Conservation (phyloP, 2,888 invertebrate species). For the Campaea margaritaria region DNA sequence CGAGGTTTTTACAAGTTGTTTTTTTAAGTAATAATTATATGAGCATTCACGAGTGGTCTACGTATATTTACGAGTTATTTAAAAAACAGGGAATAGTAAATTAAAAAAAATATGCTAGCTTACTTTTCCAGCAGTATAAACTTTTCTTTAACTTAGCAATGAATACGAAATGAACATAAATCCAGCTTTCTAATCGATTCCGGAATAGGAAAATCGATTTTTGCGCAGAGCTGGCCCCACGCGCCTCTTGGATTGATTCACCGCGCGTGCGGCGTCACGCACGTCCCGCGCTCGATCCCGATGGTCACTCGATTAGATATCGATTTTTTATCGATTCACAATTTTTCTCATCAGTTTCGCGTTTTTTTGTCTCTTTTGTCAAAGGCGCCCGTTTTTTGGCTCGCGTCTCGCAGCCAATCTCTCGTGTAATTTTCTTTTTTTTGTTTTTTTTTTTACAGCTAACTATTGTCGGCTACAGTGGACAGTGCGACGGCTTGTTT, state of each 20-base stretch:
- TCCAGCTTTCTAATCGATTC: conserved; percentile 43
- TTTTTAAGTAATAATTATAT: no score
- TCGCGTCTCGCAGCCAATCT: conserved; percentile 63
- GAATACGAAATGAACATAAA: neutral
- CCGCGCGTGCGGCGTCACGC: conserved; percentile 75
- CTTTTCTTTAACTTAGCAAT: no score
- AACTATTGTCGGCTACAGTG: conserved; percentile 60
- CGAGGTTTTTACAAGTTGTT: neutral
- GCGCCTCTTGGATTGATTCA: conserved; percentile 62
- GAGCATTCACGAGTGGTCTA: no score
- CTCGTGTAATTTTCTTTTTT: conserved; percentile 59
- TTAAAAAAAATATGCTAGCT: no score
- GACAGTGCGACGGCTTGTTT: conserved; percentile 61
- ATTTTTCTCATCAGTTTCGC: conserved; percentile 46
- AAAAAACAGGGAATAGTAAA: no score
- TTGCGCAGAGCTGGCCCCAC: conserved; percentile 60
- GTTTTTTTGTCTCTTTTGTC: conserved; percentile 55
- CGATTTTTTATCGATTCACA: conserved; percentile 60
- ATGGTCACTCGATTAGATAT: conserved; percentile 69
- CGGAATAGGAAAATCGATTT: conserved; percentile 62
- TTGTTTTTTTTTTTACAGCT: conserved; percentile 53
- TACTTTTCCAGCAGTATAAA: no score
- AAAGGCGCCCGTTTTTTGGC: conserved; percentile 66
- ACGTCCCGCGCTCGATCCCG: conserved; percentile 65
- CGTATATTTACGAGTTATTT: no score